These are phyloP conservation scores for Acleris holmiana DNA, from an alignment of 2,888 invertebrate genomes.

Conservation along the genomic window DNA sequence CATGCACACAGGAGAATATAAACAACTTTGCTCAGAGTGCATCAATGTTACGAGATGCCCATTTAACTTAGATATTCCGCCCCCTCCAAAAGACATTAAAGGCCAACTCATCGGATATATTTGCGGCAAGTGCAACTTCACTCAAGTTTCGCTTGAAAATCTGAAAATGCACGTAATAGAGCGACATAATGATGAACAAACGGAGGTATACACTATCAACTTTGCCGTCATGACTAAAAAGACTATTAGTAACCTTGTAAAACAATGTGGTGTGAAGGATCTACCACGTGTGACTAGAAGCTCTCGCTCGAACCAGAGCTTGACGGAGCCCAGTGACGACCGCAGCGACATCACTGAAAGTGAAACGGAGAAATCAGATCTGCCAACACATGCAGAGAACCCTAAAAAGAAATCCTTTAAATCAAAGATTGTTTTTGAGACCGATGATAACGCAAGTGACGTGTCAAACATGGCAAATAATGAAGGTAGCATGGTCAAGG, in stretches of 20 bases:
- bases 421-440: constrained; percentile 70
- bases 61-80: constrained; percentile 69
- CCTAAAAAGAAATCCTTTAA: constrained; percentile 46
- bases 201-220: constrained; percentile 74
- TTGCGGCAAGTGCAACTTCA: constrained; percentile 89
- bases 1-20: constrained; percentile 91
- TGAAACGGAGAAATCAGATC: constrained; percentile 23
- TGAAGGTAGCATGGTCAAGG: constrained; percentile 33
- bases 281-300: constrained; percentile 55
- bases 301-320: constrained; percentile 53
- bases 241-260: constrained; percentile 50
- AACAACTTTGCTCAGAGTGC: constrained; percentile 87
- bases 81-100: constrained; percentile 66
- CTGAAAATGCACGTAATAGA: constrained; percentile 86
- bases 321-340: constrained; percentile 50
- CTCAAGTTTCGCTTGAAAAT: constrained; percentile 86
- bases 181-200: constrained; percentile 80
- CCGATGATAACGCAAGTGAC: constrained; percentile 51
- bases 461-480: constrained; percentile 39
- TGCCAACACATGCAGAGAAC: constrained; percentile 22
- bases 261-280: constrained; percentile 42
- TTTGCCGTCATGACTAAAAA: constrained; percentile 63
- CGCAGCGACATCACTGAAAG: constrained; percentile 50
- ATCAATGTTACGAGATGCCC: constrained; percentile 59
- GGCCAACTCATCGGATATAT: constrained; percentile 85